Evolutionary conservation across 2,113 vertebrate genomes (phyloP), one percentile per base, ranked within the genome.

Genomic region (Puffinus mauretanicus): DNA sequence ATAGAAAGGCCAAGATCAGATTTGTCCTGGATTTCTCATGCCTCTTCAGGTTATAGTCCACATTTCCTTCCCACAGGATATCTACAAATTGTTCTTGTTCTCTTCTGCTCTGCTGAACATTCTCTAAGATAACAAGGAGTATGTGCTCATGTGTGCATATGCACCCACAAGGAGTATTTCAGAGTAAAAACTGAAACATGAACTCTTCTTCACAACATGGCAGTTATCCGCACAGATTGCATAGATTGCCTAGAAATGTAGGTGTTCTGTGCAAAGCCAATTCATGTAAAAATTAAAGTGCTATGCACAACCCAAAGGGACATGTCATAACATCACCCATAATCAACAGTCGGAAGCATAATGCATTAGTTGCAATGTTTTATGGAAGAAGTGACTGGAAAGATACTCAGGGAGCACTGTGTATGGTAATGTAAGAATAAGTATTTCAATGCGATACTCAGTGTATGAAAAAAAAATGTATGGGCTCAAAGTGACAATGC

Each of bases 321-420:
- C 9, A 13, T 75, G 51, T 69, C 19, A 26, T 65, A 87, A 64
- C 38, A 71, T 57, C 27, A 57, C 36, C 36, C 44, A 62, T 49
- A 91, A 88, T 67, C 54, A 92, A 83, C 46, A 96, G 62, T 27
- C 42, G 52, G 60, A 88, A 77, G 60, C 26, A 70, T 73, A 93
- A 90, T 77, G 38, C 76, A 90, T 80, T 90, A 83, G 71, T 42
- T 83, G 40, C 30, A 92, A 92, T 47, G 46, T 94, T 93, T 96
- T 73, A 88, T 93, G 46, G 40, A 90, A 85, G 40, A 92, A 88
- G 36, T 24, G 24, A 30, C 55, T 62, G 16, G 76, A 47, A 88
- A 83, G 79, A 94, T 71, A 76, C 47, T 67, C 34, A 79, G 32
- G 72, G n/a, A 95, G 7, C 1, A 8, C 42, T 88, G 46, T 20